These are phyloP conservation scores for Ectemnius continuus DNA, from an alignment of 2,888 invertebrate species.

Conservation along the genomic window DNA sequence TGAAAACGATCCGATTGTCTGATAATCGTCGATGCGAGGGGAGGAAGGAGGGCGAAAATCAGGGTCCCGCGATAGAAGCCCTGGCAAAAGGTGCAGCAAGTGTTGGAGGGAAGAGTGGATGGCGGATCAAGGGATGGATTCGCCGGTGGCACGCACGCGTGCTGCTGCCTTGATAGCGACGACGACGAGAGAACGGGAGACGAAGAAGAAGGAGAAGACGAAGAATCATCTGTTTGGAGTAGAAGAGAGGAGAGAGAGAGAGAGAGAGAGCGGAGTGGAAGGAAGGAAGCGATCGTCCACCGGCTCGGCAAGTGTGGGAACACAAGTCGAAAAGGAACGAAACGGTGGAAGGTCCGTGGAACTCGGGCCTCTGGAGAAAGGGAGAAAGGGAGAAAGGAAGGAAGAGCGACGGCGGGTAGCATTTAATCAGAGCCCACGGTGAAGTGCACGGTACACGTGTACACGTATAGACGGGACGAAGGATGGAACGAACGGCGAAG, in stretches of 20 bases:
- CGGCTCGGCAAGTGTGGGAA: conserved; percentile 56
- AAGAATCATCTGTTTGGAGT: too few relatives aligned
- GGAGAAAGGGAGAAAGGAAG: conserved; percentile 28
- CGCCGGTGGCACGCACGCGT: conserved; percentile 42
- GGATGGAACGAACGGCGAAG: too few relatives aligned
- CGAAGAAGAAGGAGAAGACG: background rate
- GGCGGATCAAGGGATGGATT: conserved; percentile 6
- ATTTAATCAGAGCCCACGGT: conserved; percentile 76
- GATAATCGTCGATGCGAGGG: too few relatives aligned
- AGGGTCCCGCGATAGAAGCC: too few relatives aligned
- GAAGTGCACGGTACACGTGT: conserved; percentile 65
- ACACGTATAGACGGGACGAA: conserved; percentile 38
- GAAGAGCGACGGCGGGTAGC: conserved; percentile 70
- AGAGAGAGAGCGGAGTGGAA: too few relatives aligned
- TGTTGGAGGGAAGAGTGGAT: conserved; percentile 20
- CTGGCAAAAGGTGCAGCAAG: conserved; percentile 2
- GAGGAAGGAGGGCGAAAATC: too few relatives aligned
- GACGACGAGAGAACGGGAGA: conserved; percentile 9
- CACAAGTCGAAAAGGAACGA: conserved; percentile 48
- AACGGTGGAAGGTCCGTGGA: conserved; percentile 35
- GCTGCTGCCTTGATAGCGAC: conserved; percentile 18
- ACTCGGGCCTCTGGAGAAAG: conserved; percentile 22
- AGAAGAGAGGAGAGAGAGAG: too few relatives aligned
- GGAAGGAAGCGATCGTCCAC: too few relatives aligned
- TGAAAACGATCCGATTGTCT: too few relatives aligned